Evolutionary conservation across 64 coral and sea anemone genomes (phyloP).

Genomic region (Stichodactyla mertensii): DNA sequence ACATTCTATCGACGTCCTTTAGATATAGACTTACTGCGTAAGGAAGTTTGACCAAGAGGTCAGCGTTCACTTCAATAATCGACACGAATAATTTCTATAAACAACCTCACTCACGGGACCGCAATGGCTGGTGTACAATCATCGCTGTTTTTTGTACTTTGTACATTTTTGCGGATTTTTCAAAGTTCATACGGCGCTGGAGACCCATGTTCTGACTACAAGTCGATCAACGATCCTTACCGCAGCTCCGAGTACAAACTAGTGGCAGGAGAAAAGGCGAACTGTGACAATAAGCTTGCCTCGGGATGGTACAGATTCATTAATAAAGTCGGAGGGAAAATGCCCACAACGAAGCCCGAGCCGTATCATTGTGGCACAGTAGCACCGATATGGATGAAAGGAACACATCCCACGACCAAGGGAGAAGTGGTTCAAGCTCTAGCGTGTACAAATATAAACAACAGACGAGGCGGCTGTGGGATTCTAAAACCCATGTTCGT

Average conservation of each 20-base stretch:
- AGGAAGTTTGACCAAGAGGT: conserved; percentile 18
- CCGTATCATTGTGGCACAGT: conserved; percentile 14
- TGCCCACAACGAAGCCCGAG: conserved; percentile 30
- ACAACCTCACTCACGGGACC: neutral
- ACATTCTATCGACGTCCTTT: neutral
- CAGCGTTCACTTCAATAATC: neutral
- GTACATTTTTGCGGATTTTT: neutral
- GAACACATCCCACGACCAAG: conserved; percentile 7
- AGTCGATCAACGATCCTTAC: neutral
- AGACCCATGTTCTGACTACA: conserved; percentile 25
- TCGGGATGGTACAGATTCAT: conserved; percentile 58
- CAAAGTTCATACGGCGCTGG: neutral
- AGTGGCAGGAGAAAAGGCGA: conserved; percentile 1
- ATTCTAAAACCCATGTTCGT: neutral
- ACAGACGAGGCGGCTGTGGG: neutral
- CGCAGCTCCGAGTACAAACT: conserved; percentile 14
- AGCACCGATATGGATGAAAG: conserved; percentile 65
- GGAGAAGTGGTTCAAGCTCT: neutral
- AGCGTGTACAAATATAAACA: conserved; percentile 28
- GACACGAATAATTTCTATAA: neutral
- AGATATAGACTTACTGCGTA: neutral
- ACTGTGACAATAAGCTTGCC: conserved; percentile 13
- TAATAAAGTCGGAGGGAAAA: conserved; percentile 8
- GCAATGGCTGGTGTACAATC: neutral
- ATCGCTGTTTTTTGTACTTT: neutral